Evolutionary conservation across 1,140 invertebrate genomes (phyloP).

Genomic region (Chionoecetes opilio): DNA sequence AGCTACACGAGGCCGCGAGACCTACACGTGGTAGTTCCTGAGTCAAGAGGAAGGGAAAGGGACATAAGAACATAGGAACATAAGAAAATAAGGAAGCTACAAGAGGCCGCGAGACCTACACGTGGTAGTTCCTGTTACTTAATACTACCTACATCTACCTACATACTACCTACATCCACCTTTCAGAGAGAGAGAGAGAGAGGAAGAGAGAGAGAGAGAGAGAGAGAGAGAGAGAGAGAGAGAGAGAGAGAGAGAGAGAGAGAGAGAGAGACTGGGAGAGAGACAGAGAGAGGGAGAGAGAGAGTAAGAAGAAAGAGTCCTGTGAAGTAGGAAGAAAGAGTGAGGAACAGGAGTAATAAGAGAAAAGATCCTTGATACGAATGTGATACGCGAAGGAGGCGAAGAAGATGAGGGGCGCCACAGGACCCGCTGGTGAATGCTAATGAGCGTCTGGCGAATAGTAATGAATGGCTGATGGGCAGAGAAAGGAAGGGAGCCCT

Average conservation of each 20-base stretch:
- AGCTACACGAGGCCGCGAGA: too few relatives aligned
- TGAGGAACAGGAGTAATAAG: not conserved
- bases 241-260: not conserved
- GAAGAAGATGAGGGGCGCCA: not conserved
- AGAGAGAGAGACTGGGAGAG: too few relatives aligned
- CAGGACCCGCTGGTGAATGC: not conserved
- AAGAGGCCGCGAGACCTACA: too few relatives aligned
- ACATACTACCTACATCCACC: too few relatives aligned
- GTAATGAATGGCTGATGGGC: constrained; percentile 28
- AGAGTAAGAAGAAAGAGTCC: too few relatives aligned
- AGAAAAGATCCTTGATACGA: not conserved
- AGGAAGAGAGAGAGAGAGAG: not conserved
- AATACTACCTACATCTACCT: too few relatives aligned
- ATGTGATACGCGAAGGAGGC: not conserved
- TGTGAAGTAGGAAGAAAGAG: not conserved
- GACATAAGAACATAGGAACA: too few relatives aligned
- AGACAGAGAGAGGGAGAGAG: too few relatives aligned
- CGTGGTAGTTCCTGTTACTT: too few relatives aligned
- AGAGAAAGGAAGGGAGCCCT: not conserved
- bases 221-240: not conserved
- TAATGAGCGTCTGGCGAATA: constrained; percentile 17
- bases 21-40: too few relatives aligned
- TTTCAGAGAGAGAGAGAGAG: not conserved
- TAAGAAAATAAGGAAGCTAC: too few relatives aligned
- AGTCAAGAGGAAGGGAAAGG: too few relatives aligned